Percentiles rank a stretch among this genome's conserved stretches.
Conservation (phyloP, 2,888 invertebrate species). For the Melinaea menophilus region DNA sequence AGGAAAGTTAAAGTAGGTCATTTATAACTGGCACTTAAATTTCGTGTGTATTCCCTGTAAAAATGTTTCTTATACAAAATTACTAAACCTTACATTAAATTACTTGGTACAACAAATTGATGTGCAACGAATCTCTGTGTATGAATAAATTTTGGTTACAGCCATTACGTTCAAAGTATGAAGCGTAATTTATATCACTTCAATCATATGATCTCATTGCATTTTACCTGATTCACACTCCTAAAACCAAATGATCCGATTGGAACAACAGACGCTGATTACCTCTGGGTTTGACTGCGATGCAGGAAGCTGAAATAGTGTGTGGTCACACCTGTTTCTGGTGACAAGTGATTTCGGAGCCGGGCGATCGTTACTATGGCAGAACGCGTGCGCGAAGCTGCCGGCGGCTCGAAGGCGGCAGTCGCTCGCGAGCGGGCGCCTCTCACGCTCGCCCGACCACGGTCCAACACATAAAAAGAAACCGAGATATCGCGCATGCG, state of each 20-base stretch:
- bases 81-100: too few species aligned
- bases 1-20: slow-evolving; percentile 4
- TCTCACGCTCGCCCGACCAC: slow-evolving; percentile 47
- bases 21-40: neutral
- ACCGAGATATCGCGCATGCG: slow-evolving; percentile 65
- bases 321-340: slow-evolving; percentile 44
- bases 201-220: too few species aligned
- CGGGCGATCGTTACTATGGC: slow-evolving; percentile 38
- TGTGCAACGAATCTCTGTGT: too few species aligned
- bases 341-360: slow-evolving; percentile 33
- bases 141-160: too few species aligned
- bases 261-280: neutral
- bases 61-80: too few species aligned
- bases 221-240: neutral
- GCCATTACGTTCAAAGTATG: too few species aligned
- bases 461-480: slow-evolving; percentile 54
- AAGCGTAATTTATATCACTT: too few species aligned
- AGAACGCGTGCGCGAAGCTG: slow-evolving; percentile 38
- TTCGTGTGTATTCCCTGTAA: neutral
- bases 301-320: slow-evolving; percentile 9
- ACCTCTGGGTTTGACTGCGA: neutral
- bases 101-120: too few species aligned
- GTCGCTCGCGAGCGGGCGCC: slow-evolving; percentile 52
- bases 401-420: slow-evolving; percentile 41
- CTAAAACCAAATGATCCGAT: neutral